phyloP scores from a whole-genome alignment of 2,113 vertebrate genomes.

The Microtus richardsoni region DNA sequence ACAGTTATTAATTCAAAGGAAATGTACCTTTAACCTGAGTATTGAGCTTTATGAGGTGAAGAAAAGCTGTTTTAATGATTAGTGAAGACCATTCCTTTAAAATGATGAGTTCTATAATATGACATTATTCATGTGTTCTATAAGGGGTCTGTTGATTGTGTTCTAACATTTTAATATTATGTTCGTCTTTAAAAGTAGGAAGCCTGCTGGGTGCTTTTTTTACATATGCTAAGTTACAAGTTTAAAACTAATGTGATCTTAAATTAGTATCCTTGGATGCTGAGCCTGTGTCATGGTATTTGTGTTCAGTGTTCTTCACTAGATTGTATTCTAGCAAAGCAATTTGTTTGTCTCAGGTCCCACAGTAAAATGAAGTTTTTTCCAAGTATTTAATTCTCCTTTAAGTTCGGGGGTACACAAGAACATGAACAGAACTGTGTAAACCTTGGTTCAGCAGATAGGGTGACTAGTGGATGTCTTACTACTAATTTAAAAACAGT shows the following conservation, averaged over 20 bases:
- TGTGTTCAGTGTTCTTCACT: not conserved
- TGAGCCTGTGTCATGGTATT: not conserved
- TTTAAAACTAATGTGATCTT: not conserved
- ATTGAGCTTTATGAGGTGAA: not conserved
- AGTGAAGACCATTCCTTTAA: not conserved
- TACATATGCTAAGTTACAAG: not conserved
- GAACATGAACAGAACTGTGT: not conserved
- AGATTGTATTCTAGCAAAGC: not conserved
- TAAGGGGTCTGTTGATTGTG: not conserved
- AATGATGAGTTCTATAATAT: not conserved
- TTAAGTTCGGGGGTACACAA: not conserved
- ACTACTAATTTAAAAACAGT: not conserved
- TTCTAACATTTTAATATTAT: not conserved
- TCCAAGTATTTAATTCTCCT: not conserved
- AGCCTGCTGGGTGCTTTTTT: not conserved
- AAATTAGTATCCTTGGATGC: not conserved
- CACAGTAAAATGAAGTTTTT: not conserved
- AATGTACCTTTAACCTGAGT: not conserved
- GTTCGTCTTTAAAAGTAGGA: not conserved
- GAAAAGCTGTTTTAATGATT: not conserved
- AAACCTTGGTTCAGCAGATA: not conserved
- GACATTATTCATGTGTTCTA: not conserved
- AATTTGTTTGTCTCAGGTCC: not conserved
- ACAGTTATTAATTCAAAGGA: too few species aligned
- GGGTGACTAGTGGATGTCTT: not conserved